Base-by-base conservation (phyloP, 2,113 vertebrate species). In the Pelobates fuscus region DNA sequence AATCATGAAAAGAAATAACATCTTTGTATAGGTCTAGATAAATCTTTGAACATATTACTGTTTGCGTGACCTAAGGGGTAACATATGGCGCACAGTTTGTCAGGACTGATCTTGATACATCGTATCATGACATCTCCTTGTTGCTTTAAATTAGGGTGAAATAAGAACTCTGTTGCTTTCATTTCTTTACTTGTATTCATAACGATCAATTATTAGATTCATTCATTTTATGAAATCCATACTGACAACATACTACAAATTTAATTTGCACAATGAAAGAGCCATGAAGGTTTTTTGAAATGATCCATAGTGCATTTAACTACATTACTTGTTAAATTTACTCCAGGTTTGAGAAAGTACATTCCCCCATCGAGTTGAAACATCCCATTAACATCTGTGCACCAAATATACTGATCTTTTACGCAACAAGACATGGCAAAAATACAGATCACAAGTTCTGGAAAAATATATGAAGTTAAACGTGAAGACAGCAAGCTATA, bases 201-300 rank as follows among this genome's bases (percentile, higher is more conserved):
- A 61, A 61, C 41, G 41, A 41, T 60, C 37, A 71, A 61, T 71
- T 60, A 71, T 71, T 61, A 71, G 57, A 15, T 7, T 57, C 32
- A 71, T 60, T 60, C 59, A 29, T 44, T 71, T 71, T 46, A 59
- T 29, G 11, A 71, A 49, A 61, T 18, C 43, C 57, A 12, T 29
- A 15, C 37, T 20, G 41, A 71, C 57, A 71, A 46, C 69, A 46
- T 8, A 46, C n/a, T 5, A 25, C 37, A 6, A 25, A 20, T 3
- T 18, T 15, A 43, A 21, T 70, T 37, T 61, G 41, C 69, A 46
- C n/a, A 3, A 30, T 5, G 24, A 21, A 12, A 25, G 21, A 11
- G 15, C 11, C 20, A 7, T 24, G 32, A 37, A 2, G 62, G 44
- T 49, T 17, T 43, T 32, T 27, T 12, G 6, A 57, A 57, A 3